Evolutionary conservation across 2,888 invertebrate species (phyloP).

Genomic region (Clivina fossor): DNA sequence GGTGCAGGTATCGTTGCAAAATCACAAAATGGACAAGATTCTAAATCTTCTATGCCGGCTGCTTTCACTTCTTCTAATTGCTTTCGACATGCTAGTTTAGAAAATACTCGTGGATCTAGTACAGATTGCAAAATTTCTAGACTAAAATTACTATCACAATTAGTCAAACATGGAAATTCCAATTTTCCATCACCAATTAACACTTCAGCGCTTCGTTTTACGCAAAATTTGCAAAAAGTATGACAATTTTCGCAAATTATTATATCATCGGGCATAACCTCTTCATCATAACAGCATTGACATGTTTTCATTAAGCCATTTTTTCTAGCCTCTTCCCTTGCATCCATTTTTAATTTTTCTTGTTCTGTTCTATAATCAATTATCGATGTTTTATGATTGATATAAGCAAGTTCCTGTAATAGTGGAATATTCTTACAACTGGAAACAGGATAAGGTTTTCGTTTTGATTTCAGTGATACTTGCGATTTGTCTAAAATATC

Average conservation of each 20-base stretch:
- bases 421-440: slow-evolving; percentile 44
- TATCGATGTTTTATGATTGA: slow-evolving; percentile 48
- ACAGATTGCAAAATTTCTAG: slow-evolving; percentile 49
- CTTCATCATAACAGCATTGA: slow-evolving; percentile 59
- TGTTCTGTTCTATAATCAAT: slow-evolving; percentile 43
- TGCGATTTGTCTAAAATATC: slow-evolving; percentile 9
- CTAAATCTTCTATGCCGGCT: slow-evolving; percentile 59
- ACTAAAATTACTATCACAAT: slow-evolving; percentile 53
- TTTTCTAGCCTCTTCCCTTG: slow-evolving; percentile 47
- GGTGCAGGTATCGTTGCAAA: slow-evolving; percentile 57
- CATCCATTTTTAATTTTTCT: slow-evolving; percentile 45
- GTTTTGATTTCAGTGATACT: slow-evolving; percentile 13
- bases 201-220: slow-evolving; percentile 51
- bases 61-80: slow-evolving; percentile 58
- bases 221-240: slow-evolving; percentile 55
- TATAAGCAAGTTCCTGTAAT: slow-evolving; percentile 48
- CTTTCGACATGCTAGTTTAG: slow-evolving; percentile 54
- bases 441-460: slow-evolving; percentile 19
- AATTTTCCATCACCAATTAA: slow-evolving; percentile 52
- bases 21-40: slow-evolving; percentile 61
- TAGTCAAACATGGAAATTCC: slow-evolving; percentile 54
- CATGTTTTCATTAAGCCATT: slow-evolving; percentile 52
- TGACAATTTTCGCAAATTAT: slow-evolving; percentile 49
- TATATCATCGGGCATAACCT: slow-evolving; percentile 41
- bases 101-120: slow-evolving; percentile 53